Percentiles rank a stretch among this genome's conserved stretches.
These are phyloP conservation scores for Cistogaster globosa DNA, from an alignment of 2,888 invertebrate genomes.

Conservation along the genomic window DNA sequence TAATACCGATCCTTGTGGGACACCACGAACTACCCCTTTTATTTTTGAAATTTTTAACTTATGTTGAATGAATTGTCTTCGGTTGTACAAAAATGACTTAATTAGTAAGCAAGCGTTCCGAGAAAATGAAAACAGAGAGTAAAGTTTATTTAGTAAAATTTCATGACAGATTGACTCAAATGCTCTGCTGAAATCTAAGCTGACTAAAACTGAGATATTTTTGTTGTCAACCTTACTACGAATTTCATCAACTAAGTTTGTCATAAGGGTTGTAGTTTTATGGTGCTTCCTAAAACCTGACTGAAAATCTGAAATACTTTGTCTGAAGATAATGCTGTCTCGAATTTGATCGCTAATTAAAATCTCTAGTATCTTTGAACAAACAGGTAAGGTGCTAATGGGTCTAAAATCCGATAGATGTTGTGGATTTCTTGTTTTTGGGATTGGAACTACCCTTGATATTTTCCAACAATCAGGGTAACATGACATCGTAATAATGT, in stretches of 20 bases:
- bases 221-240: neutral
- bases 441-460: slow-evolving; percentile 6
- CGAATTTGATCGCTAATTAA: neutral
- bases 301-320: neutral
- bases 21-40: neutral
- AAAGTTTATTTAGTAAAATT: slow-evolving; percentile 9
- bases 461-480: neutral
- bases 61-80: neutral
- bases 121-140: neutral
- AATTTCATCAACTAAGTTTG: neutral
- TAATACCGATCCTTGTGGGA: neutral
- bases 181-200: neutral
- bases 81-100: neutral
- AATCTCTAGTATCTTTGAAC: slow-evolving; percentile 13
- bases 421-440: neutral
- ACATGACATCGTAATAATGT: neutral
- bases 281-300: neutral
- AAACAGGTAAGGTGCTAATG: neutral
- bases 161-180: neutral
- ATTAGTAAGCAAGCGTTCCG: neutral
- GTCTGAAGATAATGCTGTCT: neutral
- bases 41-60: neutral
- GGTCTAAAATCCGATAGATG: neutral
- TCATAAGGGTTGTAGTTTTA: neutral
- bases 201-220: neutral